Evolutionary conservation across 2,797 vertebrate species (phyloP), one percentile per base, ranked within the genome.

Genomic region (Yasuhikotakia modesta): DNA sequence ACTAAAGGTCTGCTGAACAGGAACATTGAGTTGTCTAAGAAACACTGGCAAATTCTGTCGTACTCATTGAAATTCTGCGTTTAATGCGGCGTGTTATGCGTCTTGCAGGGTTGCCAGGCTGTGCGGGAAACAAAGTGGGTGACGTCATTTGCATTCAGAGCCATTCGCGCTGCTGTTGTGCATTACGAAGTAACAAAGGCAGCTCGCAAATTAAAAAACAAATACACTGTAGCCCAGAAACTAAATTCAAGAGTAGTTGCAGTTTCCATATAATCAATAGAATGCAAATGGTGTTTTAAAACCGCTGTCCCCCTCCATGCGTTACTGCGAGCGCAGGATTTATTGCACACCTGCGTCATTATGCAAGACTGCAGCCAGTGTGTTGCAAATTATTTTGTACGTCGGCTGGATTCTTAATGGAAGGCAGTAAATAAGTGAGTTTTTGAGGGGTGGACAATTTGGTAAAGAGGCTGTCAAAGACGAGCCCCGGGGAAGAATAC

Each of bases 1-100:
- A 61, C 83, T 87, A 84, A 83, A 84, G 82, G 82, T 84, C 82
- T 85, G 80, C 57, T 64, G 79, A 87, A 89, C 78, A 65, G 73
- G 88, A 86, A 78, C n/a, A 45, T 83, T 84, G 82, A 63, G 48
- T 78, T 64, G 70, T 74, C 75, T 83, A 74, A 69, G 43, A 65
- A 50, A 68, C 16, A 14, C 57, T 30, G 27, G 61, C 43, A 61
- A 60, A 73, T 48, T 57, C 70, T 55, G 45, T 43, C 68, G 61
- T 45, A 35, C 22, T 73, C 57, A 72, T 66, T 74, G 55, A 65
- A 79, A 76, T 80, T 48, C 55, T 2, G 5, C 19, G 24, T 69
- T 60, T 68, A 73, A 52, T 48, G 71, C 43, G 35, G 43, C 43
- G 7, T 60, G n/a, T 66, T 70, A 11, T 32, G 17, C 35, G 1